phyloP scores from a whole-genome alignment of 2,797 vertebrate genomes.

The Phataginus tricuspis region DNA sequence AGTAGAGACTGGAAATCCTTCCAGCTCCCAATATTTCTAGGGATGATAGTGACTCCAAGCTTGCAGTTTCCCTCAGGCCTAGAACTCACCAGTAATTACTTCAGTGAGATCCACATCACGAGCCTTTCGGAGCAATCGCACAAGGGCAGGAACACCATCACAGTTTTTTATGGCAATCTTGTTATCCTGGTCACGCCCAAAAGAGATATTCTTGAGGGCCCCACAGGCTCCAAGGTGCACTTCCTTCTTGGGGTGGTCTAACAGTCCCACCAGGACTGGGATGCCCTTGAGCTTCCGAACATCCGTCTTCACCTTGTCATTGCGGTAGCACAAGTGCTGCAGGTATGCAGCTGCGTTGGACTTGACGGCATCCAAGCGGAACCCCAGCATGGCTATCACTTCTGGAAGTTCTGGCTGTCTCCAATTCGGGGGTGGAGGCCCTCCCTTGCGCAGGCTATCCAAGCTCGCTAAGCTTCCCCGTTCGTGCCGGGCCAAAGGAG shows the following conservation, averaged over 20 bases:
- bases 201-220: slow-evolving; percentile 98
- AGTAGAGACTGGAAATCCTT: neutral
- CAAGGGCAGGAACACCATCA: slow-evolving; percentile 94
- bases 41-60: neutral
- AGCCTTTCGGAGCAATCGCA: slow-evolving; percentile 94
- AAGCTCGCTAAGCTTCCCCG: slow-evolving; percentile 96
- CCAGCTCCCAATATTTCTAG: neutral
- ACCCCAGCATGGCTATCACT: slow-evolving; percentile 97
- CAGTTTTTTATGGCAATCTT: slow-evolving; percentile 99
- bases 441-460: slow-evolving; percentile 95
- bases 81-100: slow-evolving; percentile 92
- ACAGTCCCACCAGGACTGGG: slow-evolving; percentile 93
- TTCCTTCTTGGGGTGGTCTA: slow-evolving; percentile 96
- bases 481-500: slow-evolving; percentile 94
- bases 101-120: slow-evolving; percentile 95
- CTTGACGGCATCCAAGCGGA: slow-evolving; percentile 94
- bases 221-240: slow-evolving; percentile 96
- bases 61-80: neutral
- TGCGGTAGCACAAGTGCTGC: slow-evolving; percentile 97
- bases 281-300: slow-evolving; percentile 94
- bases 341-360: slow-evolving; percentile 97
- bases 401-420: slow-evolving; percentile 96
- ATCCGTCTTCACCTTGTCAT: slow-evolving; percentile 94
- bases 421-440: slow-evolving; percentile 88
- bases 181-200: slow-evolving; percentile 95